Evolutionary conservation across 2,888 invertebrate genomes (phyloP), one percentile per base, ranked within the genome.

Genomic region (Masnerella sp.): DNA sequence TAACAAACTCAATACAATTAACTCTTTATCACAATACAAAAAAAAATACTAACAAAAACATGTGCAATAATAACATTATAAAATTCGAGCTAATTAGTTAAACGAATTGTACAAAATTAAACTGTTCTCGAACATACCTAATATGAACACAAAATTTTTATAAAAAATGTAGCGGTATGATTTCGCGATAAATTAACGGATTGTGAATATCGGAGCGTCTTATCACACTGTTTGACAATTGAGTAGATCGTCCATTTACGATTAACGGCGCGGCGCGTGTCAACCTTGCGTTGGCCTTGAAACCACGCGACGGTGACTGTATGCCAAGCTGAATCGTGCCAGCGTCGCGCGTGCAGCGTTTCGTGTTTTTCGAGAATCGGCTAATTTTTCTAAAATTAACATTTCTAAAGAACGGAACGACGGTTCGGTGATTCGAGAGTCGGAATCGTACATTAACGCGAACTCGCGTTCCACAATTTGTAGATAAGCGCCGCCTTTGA

Each of bases 221-320:
- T 71, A 62, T 56, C 45, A 47, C 22, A 58, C 42, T 54, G 51
- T 30, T 62, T 71, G 64, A 49, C 51, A 76, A 74, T 65, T 42
- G 67, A 67, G 51, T 45, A 54, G 62, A 67, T 67, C 56, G 70
- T 76, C 75, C 74, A 75, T 77, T 76, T 62, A 54, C 61, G 69
- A 73, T 65, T 67, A 56, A 64, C 67, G 74, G 71, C 61, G 80
- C 80, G 86, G 85, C 87, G 87, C 87, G 86, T 87, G 87, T 87
- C 87, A 86, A 87, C 87, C 86, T 87, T 86, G 86, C 78, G 81
- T 81, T 86, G 85, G 84, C 87, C 87, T 87, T 87, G 85, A 84
- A 85, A 85, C 81, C 85, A 85, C 86, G 85, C 87, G 85, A 85
- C 85, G 82, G 81, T 81, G 80, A 82, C 79, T 78, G 76, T 80